These are phyloP conservation scores for Brachirus orientalis DNA, from an alignment of 2,113 vertebrate genomes.

Conservation along the genomic window DNA sequence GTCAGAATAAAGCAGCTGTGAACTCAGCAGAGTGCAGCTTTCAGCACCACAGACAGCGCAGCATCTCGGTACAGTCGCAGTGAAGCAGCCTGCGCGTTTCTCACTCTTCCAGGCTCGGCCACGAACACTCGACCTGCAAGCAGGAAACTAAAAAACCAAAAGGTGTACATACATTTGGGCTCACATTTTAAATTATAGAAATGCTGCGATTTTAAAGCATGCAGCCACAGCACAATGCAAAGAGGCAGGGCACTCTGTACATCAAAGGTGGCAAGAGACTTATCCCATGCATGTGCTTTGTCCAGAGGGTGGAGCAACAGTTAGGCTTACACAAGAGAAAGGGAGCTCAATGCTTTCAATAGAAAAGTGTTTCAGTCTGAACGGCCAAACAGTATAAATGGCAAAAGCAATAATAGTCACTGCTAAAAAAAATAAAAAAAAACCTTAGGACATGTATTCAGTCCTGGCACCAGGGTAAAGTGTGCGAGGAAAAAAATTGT, in stretches of 20 bases:
- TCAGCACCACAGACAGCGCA: slow-evolving; percentile 80
- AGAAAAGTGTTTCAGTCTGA: slow-evolving; percentile 5
- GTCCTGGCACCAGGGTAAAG: no score
- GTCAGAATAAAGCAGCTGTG: neutral
- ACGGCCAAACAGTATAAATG: no score
- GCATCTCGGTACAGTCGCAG: slow-evolving; percentile 1
- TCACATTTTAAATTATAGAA: neutral
- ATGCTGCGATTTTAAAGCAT: neutral
- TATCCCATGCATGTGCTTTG: slow-evolving; percentile 23
- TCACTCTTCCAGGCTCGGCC: slow-evolving; percentile 36
- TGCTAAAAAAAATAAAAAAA: no score
- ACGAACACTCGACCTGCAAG: slow-evolving; percentile 15
- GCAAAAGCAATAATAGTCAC: no score
- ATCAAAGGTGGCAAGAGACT: slow-evolving; percentile 4
- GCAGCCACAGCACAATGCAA: neutral
- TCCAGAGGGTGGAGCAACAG: slow-evolving; percentile 61
- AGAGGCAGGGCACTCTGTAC: neutral
- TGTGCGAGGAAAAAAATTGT: no score
- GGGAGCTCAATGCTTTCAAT: slow-evolving; percentile 9
- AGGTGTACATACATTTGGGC: slow-evolving; percentile 49
- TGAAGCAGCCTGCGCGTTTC: slow-evolving; percentile 26
- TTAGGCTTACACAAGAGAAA: slow-evolving; percentile 16
- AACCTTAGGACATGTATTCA: no score
- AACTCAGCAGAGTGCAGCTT: slow-evolving; percentile 14
- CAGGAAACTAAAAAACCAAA: neutral